Base-by-base conservation (phyloP, 2,113 vertebrate genomes). In the Callospermophilus lateralis region DNA sequence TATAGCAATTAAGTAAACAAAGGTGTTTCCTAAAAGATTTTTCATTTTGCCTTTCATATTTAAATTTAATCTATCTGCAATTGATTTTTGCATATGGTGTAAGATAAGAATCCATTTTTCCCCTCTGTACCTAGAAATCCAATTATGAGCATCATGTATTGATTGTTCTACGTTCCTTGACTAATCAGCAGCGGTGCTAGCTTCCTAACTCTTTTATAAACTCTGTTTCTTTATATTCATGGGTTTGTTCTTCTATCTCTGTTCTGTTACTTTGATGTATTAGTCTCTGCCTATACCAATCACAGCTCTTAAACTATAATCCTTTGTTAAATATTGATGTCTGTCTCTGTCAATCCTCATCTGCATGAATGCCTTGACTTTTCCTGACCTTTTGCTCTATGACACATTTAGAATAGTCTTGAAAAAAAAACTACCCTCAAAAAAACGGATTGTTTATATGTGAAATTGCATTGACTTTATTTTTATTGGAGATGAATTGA, bases 271-370 rank as follows among this genome's bases (percentile, higher is more conserved):
- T 72, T 90, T 73, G 26, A 58, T 93, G 9, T 91, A 37, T 96
- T 55, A 78, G 48, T 93, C 26, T 78, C 8, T 86, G n/a, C 13
- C 32, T 90, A 2, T 12, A 53, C 20, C 34, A 67, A 0, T 42
- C 28, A 37, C n/a, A 19, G 53, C 88, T 88, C 84, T 53, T 55
- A 55, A 42, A 39, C 3, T 74, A 39, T 13, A 26, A 34, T 45
- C 45, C 45, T 93, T 96, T 85, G 8, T 94, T 93, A 67, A 65
- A 45, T 84, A 37, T 45, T 97, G 12, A 42, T 96, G 15, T 61
- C 20, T 89, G 42, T 76, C 6, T 45, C 63, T 87, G 15, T 73
- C 34, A 45, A 37, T 3, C 8, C 88, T 89, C 65, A 30, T 91
- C n/a, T 94, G 91, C 10, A 72, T 58, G 37, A 94, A 34, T 77